Conservation (phyloP, 2,888 invertebrate genomes). For the Aphidius colemani region DNA sequence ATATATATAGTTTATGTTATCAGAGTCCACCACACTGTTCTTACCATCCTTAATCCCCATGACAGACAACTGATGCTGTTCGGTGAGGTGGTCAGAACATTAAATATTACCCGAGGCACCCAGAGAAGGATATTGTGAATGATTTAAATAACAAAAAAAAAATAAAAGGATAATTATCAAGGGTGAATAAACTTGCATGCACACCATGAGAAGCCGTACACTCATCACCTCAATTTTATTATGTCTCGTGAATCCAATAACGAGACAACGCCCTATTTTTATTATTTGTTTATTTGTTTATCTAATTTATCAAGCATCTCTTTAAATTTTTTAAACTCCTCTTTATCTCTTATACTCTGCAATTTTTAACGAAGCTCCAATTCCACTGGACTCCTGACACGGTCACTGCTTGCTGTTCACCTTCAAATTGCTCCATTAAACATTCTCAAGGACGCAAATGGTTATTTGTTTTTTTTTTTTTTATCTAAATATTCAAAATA, state of each 20-base stretch:
- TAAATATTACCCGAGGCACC: too few species aligned
- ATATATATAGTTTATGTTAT: too few species aligned
- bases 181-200: neutral
- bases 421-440: conserved; percentile 5
- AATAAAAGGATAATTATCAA: neutral
- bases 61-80: too few species aligned
- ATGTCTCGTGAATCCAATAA: neutral
- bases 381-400: neutral
- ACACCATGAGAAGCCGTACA: neutral
- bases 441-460: neutral
- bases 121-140: too few species aligned
- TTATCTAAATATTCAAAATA: too few species aligned
- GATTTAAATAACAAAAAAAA: too few species aligned
- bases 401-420: neutral
- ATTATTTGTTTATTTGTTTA: neutral
- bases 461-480: too few species aligned
- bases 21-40: too few species aligned
- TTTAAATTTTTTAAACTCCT: neutral
- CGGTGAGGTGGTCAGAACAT: too few species aligned
- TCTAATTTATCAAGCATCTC: neutral
- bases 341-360: neutral
- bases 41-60: too few species aligned
- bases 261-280: neutral
- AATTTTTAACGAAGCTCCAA: neutral
- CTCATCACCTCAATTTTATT: neutral